Conservation (phyloP, 1,140 invertebrate species). For the Lamellibrachia luymesi region DNA sequence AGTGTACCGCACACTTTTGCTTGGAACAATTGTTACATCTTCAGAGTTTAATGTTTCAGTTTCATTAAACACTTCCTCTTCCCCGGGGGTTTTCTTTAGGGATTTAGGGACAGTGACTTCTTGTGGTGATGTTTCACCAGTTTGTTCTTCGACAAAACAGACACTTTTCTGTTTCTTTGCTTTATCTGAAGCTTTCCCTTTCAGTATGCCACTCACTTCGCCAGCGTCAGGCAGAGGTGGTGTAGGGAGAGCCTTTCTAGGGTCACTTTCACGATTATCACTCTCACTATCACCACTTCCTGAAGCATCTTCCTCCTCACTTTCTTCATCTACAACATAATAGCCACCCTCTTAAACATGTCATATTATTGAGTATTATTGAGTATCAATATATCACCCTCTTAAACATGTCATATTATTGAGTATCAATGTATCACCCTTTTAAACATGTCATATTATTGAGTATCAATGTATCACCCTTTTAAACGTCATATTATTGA, state of each 20-base stretch:
- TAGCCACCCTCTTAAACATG: not conserved
- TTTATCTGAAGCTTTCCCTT: not conserved
- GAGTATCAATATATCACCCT: not conserved
- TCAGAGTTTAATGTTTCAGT: slow-evolving; percentile 38
- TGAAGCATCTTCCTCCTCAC: not conserved
- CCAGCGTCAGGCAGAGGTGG: not conserved
- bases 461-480: too few species aligned
- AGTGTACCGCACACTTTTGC: slow-evolving; percentile 57
- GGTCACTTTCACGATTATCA: slow-evolving; percentile 11
- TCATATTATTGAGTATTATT: not conserved
- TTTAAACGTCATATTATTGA: too few species aligned
- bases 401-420: not conserved
- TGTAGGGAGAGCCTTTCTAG: not conserved
- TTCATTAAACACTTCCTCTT: slow-evolving; percentile 31
- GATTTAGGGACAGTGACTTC: slow-evolving; percentile 66
- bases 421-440: not conserved
- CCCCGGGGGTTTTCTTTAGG: slow-evolving; percentile 51
- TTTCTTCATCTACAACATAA: not conserved
- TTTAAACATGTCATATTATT: not conserved
- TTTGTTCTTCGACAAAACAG: not conserved
- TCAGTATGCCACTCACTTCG: not conserved
- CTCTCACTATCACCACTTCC: not conserved
- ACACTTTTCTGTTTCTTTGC: slow-evolving; percentile 9
- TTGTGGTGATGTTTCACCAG: not conserved
- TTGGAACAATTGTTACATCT: slow-evolving; percentile 51